These are phyloP conservation scores for Micronycteris hirsuta DNA, from an alignment of 2,113 vertebrate species.

Conservation along the genomic window DNA sequence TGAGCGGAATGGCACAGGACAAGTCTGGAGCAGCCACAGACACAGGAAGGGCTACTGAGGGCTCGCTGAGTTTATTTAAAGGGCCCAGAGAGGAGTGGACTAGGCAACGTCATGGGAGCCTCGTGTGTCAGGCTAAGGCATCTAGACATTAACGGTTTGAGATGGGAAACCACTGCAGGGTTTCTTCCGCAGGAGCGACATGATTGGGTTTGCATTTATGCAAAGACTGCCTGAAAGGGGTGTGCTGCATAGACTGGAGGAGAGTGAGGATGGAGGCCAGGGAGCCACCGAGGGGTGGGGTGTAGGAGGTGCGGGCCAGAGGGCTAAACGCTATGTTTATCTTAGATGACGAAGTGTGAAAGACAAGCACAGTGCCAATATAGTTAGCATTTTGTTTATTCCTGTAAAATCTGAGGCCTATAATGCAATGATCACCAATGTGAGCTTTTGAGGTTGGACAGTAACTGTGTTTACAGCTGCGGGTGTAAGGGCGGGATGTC, in stretches of 20 bases:
- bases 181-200: neutral
- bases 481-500: neutral
- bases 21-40: neutral
- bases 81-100: neutral
- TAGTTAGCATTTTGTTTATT: slow-evolving; percentile 25
- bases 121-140: neutral
- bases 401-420: neutral
- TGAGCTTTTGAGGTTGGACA: neutral
- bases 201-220: neutral
- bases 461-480: neutral
- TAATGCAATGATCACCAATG: neutral
- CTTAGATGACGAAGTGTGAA: neutral
- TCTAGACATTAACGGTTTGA: neutral
- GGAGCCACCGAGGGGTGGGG: neutral
- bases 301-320: neutral
- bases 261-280: neutral
- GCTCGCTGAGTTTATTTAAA: slow-evolving; percentile 1
- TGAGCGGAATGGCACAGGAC: neutral
- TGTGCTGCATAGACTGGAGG: neutral
- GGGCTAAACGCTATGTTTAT: neutral
- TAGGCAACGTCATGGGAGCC: neutral
- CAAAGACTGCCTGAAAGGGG: neutral
- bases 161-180: neutral
- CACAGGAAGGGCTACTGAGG: neutral
- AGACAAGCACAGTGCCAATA: neutral